Percentiles rank a stretch among this genome's conserved stretches.
phyloP scores from a whole-genome alignment of 35 echinoderm and acorn worm genomes.

The Acanthaster planci region DNA sequence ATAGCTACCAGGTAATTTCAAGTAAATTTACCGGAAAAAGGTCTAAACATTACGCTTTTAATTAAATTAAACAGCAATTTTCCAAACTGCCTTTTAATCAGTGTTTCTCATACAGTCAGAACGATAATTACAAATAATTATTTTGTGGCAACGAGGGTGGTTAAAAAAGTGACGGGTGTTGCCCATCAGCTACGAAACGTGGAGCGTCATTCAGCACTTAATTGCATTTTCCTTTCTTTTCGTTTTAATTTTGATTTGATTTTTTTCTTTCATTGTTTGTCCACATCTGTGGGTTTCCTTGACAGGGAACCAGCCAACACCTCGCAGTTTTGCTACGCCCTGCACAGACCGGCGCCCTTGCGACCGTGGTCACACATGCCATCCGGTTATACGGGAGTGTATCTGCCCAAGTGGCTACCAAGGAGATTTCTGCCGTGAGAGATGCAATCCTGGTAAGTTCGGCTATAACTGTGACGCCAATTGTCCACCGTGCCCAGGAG shows the following conservation, averaged over 20 bases:
- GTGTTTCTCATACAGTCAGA: no score
- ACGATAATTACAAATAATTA: no score
- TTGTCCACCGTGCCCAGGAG: neutral
- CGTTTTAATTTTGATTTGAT: neutral
- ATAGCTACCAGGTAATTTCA: no score
- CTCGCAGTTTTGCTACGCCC: conserved; percentile 11
- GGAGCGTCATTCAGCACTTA: no score
- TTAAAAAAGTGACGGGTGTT: no score
- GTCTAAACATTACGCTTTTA: no score
- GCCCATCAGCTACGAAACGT: no score
- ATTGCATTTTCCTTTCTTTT: neutral
- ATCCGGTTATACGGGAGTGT: conserved; percentile 34
- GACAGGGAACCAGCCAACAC: neutral
- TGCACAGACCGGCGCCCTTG: neutral
- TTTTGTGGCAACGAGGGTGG: no score
- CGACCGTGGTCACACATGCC: conserved; percentile 12
- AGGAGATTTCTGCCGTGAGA: conserved; percentile 1
- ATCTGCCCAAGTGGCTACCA: conserved; percentile 32
- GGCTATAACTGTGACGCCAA: conserved; percentile 15
- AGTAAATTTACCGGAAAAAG: no score
- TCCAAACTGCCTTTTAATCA: no score
- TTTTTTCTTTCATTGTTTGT: neutral
- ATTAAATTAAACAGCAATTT: no score
- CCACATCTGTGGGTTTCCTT: neutral
- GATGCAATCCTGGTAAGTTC: neutral